Base-by-base conservation (phyloP, 1,140 invertebrate species). In the Lepidurus packardi region DNA sequence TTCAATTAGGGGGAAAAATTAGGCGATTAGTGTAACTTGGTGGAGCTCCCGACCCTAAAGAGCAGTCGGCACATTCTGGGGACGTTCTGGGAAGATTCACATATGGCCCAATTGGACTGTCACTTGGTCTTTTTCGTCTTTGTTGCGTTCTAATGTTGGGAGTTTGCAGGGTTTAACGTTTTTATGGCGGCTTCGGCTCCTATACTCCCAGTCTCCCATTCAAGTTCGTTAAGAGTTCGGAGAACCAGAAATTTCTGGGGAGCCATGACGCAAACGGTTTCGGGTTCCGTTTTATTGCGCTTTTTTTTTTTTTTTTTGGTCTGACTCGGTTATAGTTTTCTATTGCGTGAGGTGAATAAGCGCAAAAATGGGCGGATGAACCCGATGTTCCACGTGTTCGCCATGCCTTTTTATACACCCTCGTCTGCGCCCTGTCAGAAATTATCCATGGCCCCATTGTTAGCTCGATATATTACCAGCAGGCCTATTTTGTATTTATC, bases 11-110 rank as follows among this genome's bases (percentile, higher is more conserved):
- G 53, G 53, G 6, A 5, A 65, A n/a, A 65, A 65, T 65, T 21
- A 65, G 53, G 53, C 53, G 53, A 65, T 65, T 65, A 65, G 53
- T 65, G 53, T 21, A 65, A 65, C 53, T 65, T 65, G 53, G 53
- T 34, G 53, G 16, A 65, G 21, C 53, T 65, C 53, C 53, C 13
- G 16, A 65, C 16, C 53, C 53, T 8, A 13, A 65, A 65, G 53
- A n/a, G 16, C 21, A n/a, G 53, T 13, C 21, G 53, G 53, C 53
- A 65, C 16, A n/a, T 65, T 21, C 53, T 65, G 16, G 53, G 53
- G 53, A 65, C 16, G 53, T n/a, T 65, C 21, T 65, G 53, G 53
- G 53, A 65, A 65, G 53, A 65, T 65, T 65, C 53, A 65, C 53
- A 65, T 65, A 21, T 65, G 53, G 53, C 53, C 53, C 53, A 65